Evolutionary conservation across 2,888 invertebrate genomes (phyloP).

Genomic region (Empis livida): DNA sequence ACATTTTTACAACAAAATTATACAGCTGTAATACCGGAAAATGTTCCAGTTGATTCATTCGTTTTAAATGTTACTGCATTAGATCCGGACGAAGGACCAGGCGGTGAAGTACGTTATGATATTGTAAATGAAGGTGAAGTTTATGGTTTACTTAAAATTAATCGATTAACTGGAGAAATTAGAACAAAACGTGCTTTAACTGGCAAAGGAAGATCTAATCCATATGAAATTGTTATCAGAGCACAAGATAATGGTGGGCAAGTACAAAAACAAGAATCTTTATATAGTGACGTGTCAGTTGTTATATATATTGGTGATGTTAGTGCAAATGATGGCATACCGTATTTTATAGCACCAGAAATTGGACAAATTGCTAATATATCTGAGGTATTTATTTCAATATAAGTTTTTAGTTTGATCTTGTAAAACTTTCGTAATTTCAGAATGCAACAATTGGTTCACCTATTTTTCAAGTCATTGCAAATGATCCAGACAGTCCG

Average conservation of each 20-base stretch:
- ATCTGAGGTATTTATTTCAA: conserved; percentile 42
- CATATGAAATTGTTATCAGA: conserved; percentile 53
- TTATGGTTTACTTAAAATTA: conserved; percentile 55
- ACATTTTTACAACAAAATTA: conserved; percentile 50
- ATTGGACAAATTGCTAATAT: conserved; percentile 55
- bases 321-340: conserved; percentile 68
- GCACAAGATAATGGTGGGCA: conserved; percentile 58
- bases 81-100: conserved; percentile 64
- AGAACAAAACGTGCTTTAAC: conserved; percentile 51
- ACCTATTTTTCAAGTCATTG: conserved; percentile 61
- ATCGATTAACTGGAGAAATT: conserved; percentile 52
- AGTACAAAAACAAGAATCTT: conserved; percentile 34
- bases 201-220: conserved; percentile 61
- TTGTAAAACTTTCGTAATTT: conserved; percentile 11
- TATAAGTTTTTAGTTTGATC: not conserved
- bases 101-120: conserved; percentile 57
- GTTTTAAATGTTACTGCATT: conserved; percentile 56
- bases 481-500: conserved; percentile 66
- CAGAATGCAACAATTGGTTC: conserved; percentile 61
- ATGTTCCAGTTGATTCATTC: conserved; percentile 50
- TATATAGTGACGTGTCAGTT: conserved; percentile 49
- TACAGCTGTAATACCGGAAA: conserved; percentile 63
- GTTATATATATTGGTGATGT: conserved; percentile 64
- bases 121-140: conserved; percentile 61
- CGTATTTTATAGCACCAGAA: conserved; percentile 56